Base-by-base conservation (phyloP, 2,888 invertebrate species). In the Lypha dubia region DNA sequence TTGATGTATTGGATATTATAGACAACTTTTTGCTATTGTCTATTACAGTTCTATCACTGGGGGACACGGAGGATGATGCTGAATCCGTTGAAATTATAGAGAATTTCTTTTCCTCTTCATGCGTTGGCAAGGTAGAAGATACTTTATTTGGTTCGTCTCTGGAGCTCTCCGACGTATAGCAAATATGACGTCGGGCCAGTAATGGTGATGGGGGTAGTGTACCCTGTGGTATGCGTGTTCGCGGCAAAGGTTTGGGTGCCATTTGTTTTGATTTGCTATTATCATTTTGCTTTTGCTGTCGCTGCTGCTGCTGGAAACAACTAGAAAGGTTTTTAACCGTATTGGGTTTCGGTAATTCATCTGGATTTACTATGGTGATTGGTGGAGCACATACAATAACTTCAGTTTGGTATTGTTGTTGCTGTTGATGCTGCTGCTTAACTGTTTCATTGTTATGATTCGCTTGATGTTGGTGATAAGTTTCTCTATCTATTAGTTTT, bases 301-400 rank as follows among this genome's bases (percentile, higher is more conserved):
- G 84, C 38, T 46, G 84, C 38, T 46, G 76, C 60, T 88, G 87
- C 35, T 87, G 86, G 79, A 90, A 90, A 84, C 90, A 90, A 44
- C 86, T 89, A 49, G 90, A 89, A 77, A 90, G 85, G 11, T 88
- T 86, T 86, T 90, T 90, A 7, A 90, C 90, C 7, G 90, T 90
- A 83, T 90, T 90, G 11, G 90, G 89, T 73, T 90, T 90, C 74
- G 90, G 90, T 79, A 90, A 87, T 87, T 90, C 90, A 63, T 90
- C 89, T 58, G 90, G 88, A 83, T 88, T 87, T 5, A 90, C 87
- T 49, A 90, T 87, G 20, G 90, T 89, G 58, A 89, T 87, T 35
- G 89, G 89, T 44, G 90, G 90, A 49, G 90, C 89, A 84, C 90
- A 90, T 74, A 89, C 86, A 13, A 90, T 88, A 70, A 90, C 87